Base-by-base conservation (phyloP, 2,888 invertebrate genomes). In the Biston stratarius region DNA sequence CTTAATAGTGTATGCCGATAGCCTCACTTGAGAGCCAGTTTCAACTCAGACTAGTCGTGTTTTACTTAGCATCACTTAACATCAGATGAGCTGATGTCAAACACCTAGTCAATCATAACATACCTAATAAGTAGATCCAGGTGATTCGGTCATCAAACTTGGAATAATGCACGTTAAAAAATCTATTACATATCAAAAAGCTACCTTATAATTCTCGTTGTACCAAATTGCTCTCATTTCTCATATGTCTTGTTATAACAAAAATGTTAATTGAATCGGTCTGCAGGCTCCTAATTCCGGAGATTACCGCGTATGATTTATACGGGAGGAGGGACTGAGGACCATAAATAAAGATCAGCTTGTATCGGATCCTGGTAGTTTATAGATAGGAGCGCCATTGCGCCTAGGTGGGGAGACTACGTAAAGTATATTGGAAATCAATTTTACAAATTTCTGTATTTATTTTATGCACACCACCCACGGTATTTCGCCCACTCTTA, bases 271-370 rank as follows among this genome's bases (percentile, higher is more conserved):
- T 68, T 63, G 63, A 59, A 63, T 14, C 49, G 33, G 60, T 61
- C 40, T 12, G 52, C 34, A 14, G 48, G 64, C 65, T 63, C 64
- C 63, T 70, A 72, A 73, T 72, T 70, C 52, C 71, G 64, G 69
- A 70, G 73, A 75, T 73, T 75, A 74, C 69, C 56, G 51, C 44
- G 51, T 69, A 68, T 75, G 75, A 74, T 71, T 73, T 73, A 75
- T 70, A 67, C 67, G 55, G 57, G 61, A 49, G 56, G 60, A 59
- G 61, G 70, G 70, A 65, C 33, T 38, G 38, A 14, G 47, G 67
- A 63, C 69, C 58, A 69, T 75, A 75, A 75, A 73, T 74, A 64
- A 75, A 73, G 58, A 71, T 71, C 72, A 72, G 70, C 69, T 61
- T 68, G 69, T 69, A 72, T 69, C 69, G 57, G 67, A 56, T 53